Base-by-base conservation (phyloP, 2,797 vertebrate species). In the Gouania willdenowi region DNA sequence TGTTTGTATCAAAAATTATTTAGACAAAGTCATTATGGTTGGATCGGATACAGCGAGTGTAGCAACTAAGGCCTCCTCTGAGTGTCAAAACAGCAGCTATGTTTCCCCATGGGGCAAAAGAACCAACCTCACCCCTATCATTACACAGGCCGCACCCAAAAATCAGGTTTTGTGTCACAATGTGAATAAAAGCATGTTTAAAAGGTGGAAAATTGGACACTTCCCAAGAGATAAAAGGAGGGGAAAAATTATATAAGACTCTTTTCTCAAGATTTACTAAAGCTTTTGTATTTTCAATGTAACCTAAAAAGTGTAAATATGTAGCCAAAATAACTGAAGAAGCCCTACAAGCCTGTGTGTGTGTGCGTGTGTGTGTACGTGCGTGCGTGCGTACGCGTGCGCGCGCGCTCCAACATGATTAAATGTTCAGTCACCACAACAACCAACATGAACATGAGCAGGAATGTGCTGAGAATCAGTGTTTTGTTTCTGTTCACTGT, bases 1-100 rank as follows among this genome's bases (percentile, higher is more conserved):
- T n/a, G n/a, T n/a, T n/a, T n/a, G n/a, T n/a, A n/a, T n/a, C n/a
- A n/a, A n/a, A n/a, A n/a, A 71, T 63, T 49, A n/a, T n/a, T 76
- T 63, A 75, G 79, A 74, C 73, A 75, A 78, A 71, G 66, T 62
- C 65, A 76, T 79, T 77, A 81, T 67, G 31, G 18, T 41, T 31
- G 33, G 32, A 40, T 44, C 47, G 34, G 36, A 39, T 40, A 29
- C 35, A 33, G 34, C 57, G n/a, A n/a, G 44, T 53, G 36, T 51
- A 76, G 64, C 82, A 84, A 84, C 80, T 84, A 80, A 41, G 69
- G 46, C 54, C 62, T 23, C 27, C 17, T 20, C 44, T 36, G 40
- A 32, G 6, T 30, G 41, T 72, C 42, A 51, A 27, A 7, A 17
- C 5, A 17, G 8, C 5, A 46, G 26, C 20, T 30, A 6, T 11